These are phyloP conservation scores for Drosophila hydei DNA, from an alignment of 1,140 invertebrate species.

Conservation along the genomic window DNA sequence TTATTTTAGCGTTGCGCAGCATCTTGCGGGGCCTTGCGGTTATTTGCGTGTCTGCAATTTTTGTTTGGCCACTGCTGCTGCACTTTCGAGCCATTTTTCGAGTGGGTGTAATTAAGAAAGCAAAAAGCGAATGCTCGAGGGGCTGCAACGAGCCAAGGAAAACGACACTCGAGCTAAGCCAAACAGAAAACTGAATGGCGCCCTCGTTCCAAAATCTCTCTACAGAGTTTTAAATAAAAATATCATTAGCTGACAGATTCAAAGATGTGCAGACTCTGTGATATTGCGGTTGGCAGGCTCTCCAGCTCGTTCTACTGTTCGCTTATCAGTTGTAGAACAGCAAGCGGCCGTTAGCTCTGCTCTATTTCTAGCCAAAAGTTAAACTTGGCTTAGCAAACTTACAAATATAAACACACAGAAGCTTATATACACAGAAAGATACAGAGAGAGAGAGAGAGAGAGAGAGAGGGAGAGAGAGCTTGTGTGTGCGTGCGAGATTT, in stretches of 20 bases:
- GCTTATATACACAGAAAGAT: conserved; percentile 11
- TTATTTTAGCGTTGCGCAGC: conserved; percentile 27
- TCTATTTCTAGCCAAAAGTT: conserved; percentile 51
- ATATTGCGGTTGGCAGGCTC: conserved; percentile 21
- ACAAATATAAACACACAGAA: conserved; percentile 17
- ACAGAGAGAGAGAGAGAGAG: neutral
- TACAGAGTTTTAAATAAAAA: conserved; percentile 36
- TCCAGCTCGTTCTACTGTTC: conserved; percentile 1
- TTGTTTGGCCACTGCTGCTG: conserved; percentile 43
- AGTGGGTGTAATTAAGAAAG: conserved; percentile 69
- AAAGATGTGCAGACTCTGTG: conserved; percentile 49
- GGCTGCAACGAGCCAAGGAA: conserved; percentile 41
- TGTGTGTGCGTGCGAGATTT: conserved; percentile 35
- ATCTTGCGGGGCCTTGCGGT: conserved; percentile 17
- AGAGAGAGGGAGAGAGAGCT: neutral
- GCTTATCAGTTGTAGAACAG: conserved; percentile 63
- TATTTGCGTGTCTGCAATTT: conserved; percentile 68
- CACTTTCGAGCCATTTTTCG: conserved; percentile 60
- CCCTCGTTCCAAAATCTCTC: neutral
- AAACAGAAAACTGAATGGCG: conserved; percentile 26
- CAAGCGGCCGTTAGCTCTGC: conserved; percentile 17
- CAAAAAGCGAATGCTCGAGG: conserved; percentile 63
- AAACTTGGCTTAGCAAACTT: conserved; percentile 58
- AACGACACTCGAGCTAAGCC: conserved; percentile 50
- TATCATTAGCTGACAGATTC: conserved; percentile 63